These are phyloP conservation scores for Bombus vancouverensis DNA, from an alignment of 1,140 invertebrate species.

Conservation along the genomic window DNA sequence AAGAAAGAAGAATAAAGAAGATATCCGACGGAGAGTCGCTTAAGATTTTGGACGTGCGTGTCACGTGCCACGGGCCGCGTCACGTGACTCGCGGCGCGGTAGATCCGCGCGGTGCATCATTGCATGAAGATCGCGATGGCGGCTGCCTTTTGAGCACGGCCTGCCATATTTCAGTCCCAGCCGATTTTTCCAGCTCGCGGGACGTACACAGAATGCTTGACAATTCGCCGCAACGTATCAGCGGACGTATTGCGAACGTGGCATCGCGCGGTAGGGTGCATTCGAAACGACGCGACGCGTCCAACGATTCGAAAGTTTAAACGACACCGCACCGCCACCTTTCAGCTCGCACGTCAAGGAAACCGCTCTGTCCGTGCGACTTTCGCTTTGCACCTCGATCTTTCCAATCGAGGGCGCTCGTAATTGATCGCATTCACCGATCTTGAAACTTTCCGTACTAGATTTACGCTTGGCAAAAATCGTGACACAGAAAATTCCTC, in stretches of 20 bases:
- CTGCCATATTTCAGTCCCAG: conserved; percentile 65
- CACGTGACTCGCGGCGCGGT: conserved; percentile 49
- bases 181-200: conserved; percentile 57
- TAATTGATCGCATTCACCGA: not conserved
- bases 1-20: not conserved
- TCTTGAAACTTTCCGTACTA: not conserved
- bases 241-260: conserved; percentile 26
- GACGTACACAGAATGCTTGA: conserved; percentile 62
- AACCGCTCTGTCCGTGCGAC: not conserved
- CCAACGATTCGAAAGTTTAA: conserved; percentile 47
- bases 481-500: too few species aligned
- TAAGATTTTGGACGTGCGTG: conserved; percentile 52
- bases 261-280: conserved; percentile 34
- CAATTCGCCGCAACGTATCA: conserved; percentile 33
- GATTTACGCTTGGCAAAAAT: not conserved
- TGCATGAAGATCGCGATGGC: conserved; percentile 56
- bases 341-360: not conserved
- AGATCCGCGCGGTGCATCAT: conserved; percentile 38
- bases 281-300: conserved; percentile 35
- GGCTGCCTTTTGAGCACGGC: conserved; percentile 64
- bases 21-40: not conserved
- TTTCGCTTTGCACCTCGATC: not conserved
- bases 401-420: not conserved
- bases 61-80: conserved; percentile 55
- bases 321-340: conserved; percentile 6